Base-by-base conservation (phyloP, 2,797 vertebrate genomes). In the Heteromormyrus szaboi region DNA sequence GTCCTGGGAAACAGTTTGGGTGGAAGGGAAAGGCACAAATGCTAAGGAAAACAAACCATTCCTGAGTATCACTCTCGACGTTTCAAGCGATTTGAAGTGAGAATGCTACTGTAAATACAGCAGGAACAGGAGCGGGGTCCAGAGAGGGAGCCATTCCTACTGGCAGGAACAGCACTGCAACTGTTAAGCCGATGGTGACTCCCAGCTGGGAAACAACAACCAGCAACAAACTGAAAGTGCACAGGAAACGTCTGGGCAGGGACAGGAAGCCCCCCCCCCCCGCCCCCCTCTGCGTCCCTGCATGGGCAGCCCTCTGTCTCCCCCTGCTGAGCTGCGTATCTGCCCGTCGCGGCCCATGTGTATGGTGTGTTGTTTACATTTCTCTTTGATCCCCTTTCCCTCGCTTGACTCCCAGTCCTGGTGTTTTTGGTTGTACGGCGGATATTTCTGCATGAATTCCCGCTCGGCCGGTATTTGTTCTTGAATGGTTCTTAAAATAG, bases 171-270 rank as follows among this genome's bases (percentile, higher is more conserved):
- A 11, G 29, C 54, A 2, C 17, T 17, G 25, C 7, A 9, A 17
- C 51, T 14, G 19, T 33, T 54, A 29, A 11, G 48, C 1, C 1
- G 5, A 25, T 51, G 19, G 65, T 54, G 19, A 33, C 56, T 14
- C 46, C 48, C 83, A 87, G 84, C 65, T 86, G 85, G 72, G 33
- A 53, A 88, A 87, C 89, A 90, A 25, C 22, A n/a, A 62, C 59
- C 50, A 48, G 56, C 51, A 79, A 86, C 59, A 88, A 51, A 88
- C 87, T 79, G 22, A 68, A 62, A 53, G 87, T 44, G 44, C 1
- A 88, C 51, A 90, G 88, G 89, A 90, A 90, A 25, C 59, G 29
- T 37, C 83, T 41, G 87, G 50, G 41, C 85, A 62, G 85, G 56
- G 68, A 88, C 88, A 90, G 86, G 87, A 89, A 89, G 12, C n/a